Conservation (phyloP, 2,888 invertebrate species). For the Cantharis flavilabris region DNA sequence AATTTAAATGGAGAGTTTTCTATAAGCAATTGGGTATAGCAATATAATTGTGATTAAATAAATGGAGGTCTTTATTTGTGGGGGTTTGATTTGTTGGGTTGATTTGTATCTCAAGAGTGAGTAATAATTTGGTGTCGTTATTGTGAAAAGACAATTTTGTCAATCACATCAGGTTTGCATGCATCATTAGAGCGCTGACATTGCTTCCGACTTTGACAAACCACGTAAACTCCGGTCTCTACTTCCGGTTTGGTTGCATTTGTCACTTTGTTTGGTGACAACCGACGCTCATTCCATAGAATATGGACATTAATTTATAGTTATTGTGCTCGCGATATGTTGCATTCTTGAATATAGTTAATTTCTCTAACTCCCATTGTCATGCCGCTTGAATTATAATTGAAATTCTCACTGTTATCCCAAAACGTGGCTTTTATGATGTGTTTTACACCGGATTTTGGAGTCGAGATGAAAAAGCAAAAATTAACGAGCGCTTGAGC, state of each 20-base stretch:
- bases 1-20: too few species aligned
- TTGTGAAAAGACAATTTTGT: constrained; percentile 20
- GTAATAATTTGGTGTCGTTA: constrained; percentile 13
- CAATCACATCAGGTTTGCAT: constrained; percentile 21
- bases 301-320: constrained; percentile 29
- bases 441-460: background rate
- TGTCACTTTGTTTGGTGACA: constrained; percentile 42
- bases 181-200: constrained; percentile 41
- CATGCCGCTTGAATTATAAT: constrained; percentile 13
- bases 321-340: constrained; percentile 24
- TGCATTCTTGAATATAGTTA: constrained; percentile 16
- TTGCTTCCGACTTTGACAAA: constrained; percentile 45
- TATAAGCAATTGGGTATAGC: background rate
- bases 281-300: constrained; percentile 23
- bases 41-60: background rate
- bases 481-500: background rate
- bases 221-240: constrained; percentile 47
- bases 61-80: background rate
- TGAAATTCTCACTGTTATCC: constrained; percentile 14
- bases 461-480: background rate
- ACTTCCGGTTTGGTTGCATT: constrained; percentile 48
- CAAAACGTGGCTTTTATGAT: constrained; percentile 5
- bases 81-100: background rate
- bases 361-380: constrained; percentile 13
- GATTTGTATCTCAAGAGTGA: background rate